phyloP scores from a whole-genome alignment of 2,113 vertebrate genomes.

The Xyliphius kryptos region DNA sequence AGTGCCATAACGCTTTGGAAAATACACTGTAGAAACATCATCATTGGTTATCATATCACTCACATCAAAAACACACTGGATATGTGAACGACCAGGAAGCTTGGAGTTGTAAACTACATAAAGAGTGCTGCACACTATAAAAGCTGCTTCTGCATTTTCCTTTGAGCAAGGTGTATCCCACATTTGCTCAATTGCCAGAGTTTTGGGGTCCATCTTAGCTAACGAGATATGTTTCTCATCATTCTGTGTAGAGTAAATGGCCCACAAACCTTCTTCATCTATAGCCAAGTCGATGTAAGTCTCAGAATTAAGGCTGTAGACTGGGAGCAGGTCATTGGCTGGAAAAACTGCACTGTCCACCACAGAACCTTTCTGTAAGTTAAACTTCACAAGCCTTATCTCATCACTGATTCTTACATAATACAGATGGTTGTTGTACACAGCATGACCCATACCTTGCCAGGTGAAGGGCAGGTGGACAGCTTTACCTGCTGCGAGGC shows the following conservation, averaged over 20 bases:
- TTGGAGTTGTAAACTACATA: constrained; percentile 95
- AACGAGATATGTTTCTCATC: constrained; percentile 81
- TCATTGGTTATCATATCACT: constrained; percentile 79
- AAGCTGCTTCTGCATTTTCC: constrained; percentile 87
- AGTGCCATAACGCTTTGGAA: constrained; percentile 86
- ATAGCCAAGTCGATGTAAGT: constrained; percentile 84
- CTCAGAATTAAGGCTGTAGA: constrained; percentile 75
- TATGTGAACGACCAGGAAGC: constrained; percentile 81
- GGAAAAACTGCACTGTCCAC: constrained; percentile 87
- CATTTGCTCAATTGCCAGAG: constrained; percentile 85
- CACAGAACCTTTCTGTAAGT: constrained; percentile 71
- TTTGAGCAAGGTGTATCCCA: constrained; percentile 90
- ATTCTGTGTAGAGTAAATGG: constrained; percentile 80
- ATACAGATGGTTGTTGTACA: constrained; percentile 77
- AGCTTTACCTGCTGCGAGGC: constrained; percentile 69
- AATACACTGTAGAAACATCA: constrained; percentile 79
- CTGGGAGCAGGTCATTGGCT: constrained; percentile 75
- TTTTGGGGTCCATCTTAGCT: constrained; percentile 81
- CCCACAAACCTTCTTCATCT: constrained; percentile 95
- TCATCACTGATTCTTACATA: constrained; percentile 67
- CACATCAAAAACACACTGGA: constrained; percentile 92
- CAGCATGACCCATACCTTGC: constrained; percentile 81
- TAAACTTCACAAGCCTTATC: constrained; percentile 83
- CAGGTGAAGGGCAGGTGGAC: constrained; percentile 80
- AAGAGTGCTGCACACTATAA: constrained; percentile 90